Evolutionary conservation across 2,888 invertebrate genomes (phyloP), one percentile per base, ranked within the genome.

Genomic region (Pristionchus mayeri): DNA sequence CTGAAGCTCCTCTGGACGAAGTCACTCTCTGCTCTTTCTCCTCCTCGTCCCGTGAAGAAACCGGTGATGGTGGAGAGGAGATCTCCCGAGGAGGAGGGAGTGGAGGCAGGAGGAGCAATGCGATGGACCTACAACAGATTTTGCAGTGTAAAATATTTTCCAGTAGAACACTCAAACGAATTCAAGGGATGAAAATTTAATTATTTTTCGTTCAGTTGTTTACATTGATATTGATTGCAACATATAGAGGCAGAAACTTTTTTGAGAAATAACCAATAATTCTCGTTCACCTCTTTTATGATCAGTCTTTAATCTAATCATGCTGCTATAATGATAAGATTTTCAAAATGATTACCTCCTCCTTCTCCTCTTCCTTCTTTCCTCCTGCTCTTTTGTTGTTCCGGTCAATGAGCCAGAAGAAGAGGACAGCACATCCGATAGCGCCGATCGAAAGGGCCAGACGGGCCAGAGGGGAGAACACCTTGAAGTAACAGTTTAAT

Each of bases 341-440:
- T n/a, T n/a, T n/a, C 13, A 44, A 6, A 44, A 44, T 63, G 9
- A 18, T 27, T 6, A 30, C 50, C 76, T 78, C 30, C 30, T 50
- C 76, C 50, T 50, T 40, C 63, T 78, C 54, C 9, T 83, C 84
- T 40, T 63, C 79, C 13, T 82, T 75, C 71, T 84, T 84, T 79
- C 50, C 85, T 80, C 63, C 87, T 87, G 24, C 86, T 85, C 82
- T 89, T n/a, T n/a, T n/a, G n/a, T n/a, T 88, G 83, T 91, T 91
- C 83, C 88, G 88, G 34, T 91, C 91, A 52, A 92, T 54, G 13
- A 91, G 34, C 87, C 89, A 91, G 87, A 92, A 92, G 88, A 92
- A 92, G 57, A 89, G 86, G 60, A 88, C 89, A 27, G 90, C 88
- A 78, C 90, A 89, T 11, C 86, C 87, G 85, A 92, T 88, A 21